phyloP scores from a whole-genome alignment of 2,888 invertebrate genomes.

The Nomada lathburiana region DNA sequence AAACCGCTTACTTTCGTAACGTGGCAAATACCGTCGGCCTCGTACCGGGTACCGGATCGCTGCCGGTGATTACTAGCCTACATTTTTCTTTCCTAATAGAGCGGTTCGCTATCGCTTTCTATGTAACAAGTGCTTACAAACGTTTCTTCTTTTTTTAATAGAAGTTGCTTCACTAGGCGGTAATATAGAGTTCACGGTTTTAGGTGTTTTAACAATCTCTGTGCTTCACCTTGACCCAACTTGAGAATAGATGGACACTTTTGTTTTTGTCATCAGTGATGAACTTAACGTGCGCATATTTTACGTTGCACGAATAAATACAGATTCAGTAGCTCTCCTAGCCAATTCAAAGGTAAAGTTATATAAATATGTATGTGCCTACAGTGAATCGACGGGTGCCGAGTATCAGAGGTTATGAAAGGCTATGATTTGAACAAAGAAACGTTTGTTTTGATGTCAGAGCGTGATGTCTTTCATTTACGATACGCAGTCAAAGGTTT shows the following conservation, averaged over 20 bases:
- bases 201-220: no score
- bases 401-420: background rate
- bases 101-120: slow-evolving; percentile 37
- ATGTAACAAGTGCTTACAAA: slow-evolving; percentile 35
- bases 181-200: background rate
- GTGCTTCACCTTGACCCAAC: no score
- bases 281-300: no score
- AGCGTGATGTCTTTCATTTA: no score
- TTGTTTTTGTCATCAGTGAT: no score
- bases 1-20: slow-evolving; percentile 84
- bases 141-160: slow-evolving; percentile 15
- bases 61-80: slow-evolving; percentile 46
- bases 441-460: slow-evolving; percentile 14
- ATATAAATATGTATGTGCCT: no score
- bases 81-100: slow-evolving; percentile 44
- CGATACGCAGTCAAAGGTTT: no score
- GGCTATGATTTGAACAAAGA: slow-evolving; percentile 23
- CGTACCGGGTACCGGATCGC: slow-evolving; percentile 49
- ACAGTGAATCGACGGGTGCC: no score
- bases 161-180: background rate
- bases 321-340: no score
- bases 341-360: no score
- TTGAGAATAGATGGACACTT: no score
- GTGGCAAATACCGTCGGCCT: slow-evolving; percentile 68
- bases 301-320: no score